Evolutionary conservation across 2,888 invertebrate genomes (phyloP), one percentile per base, ranked within the genome.

Genomic region (Mesoligia furuncula): DNA sequence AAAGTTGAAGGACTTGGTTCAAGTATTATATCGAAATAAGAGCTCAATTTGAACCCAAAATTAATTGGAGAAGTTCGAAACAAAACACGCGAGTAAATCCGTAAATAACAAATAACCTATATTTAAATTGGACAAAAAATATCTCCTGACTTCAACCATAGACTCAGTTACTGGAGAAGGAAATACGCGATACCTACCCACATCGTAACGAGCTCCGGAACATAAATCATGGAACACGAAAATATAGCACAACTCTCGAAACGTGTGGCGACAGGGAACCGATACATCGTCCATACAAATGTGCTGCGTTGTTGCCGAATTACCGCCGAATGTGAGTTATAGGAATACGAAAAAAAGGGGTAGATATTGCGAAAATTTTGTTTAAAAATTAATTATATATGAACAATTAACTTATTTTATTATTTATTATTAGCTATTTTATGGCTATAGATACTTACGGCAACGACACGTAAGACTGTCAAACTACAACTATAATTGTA

Each of bases 151-250:
- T 62, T 39, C 31, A 15, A n/a, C 24, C 31, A 72, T 15, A 48
- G 5, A 68, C n/a, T 59, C 24, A 2, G 48, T 27, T 42, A 54
- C 24, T 64, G 27, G 45, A 72, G 36, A 57, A 20, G 15, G 42
- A 69, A 65, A 79, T 81, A 39, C 24, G 65, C 71, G 54, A 71
- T 69, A 39, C n/a, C 7, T 42, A n/a, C 45, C 3, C 62, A n/a
- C 48, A 36, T 57, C 39, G 64, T 75, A 65, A 75, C 80, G 61
- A 74, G 48, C 27, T 51, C 15, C 24, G 39, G 31, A 64, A 73
- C 70, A 76, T 84, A 84, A 84, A 84, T 85, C 85, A 77, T 78
- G 62, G n/a, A 66, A 68, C 62, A 65, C 48, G n/a, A 77, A 77
- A 80, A 61, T 65, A 61, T 36, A 77, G 61, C 77, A 20, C 31